Evolutionary conservation across 2,113 vertebrate species (phyloP).

Genomic region (Phocoena sinus): DNA sequence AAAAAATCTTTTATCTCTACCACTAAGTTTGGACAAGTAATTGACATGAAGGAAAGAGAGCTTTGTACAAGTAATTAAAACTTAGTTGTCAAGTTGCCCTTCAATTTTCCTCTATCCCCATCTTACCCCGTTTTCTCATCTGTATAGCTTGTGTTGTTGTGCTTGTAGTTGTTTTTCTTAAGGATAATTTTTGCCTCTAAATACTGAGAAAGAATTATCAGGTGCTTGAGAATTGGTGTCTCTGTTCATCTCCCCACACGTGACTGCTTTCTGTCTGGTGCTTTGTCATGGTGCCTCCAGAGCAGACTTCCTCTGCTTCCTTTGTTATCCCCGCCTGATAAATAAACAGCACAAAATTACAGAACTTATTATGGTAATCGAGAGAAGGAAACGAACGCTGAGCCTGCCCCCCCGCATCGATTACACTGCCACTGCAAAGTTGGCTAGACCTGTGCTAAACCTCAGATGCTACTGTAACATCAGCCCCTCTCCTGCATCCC

Average conservation of each 20-base stretch:
- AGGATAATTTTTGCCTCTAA: constrained; percentile 48
- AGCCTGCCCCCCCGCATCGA: constrained; percentile 57
- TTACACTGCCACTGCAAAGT: constrained; percentile 73
- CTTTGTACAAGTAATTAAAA: constrained; percentile 24
- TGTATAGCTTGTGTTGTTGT: not conserved
- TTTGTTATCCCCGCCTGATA: constrained; percentile 82
- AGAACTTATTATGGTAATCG: constrained; percentile 85
- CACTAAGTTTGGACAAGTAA: constrained; percentile 34
- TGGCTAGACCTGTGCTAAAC: constrained; percentile 76
- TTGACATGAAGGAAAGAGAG: not conserved
- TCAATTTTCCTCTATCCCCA: not conserved
- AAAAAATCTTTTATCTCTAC: not conserved
- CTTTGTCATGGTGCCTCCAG: constrained; percentile 77
- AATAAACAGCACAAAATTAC: constrained; percentile 85
- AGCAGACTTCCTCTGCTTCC: constrained; percentile 70
- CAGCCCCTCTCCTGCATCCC: constrained; percentile 46
- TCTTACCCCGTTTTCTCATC: constrained; percentile 14
- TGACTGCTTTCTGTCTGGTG: constrained; percentile 57
- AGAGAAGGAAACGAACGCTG: constrained; percentile 77
- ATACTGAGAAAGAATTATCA: constrained; percentile 49
- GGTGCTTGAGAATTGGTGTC: constrained; percentile 66
- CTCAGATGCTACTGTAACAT: constrained; percentile 78
- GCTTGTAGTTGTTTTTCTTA: not conserved
- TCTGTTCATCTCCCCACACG: constrained; percentile 58
- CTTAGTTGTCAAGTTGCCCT: constrained; percentile 9